Conservation (phyloP, 2,888 invertebrate genomes). For the Thereva nobilitata region DNA sequence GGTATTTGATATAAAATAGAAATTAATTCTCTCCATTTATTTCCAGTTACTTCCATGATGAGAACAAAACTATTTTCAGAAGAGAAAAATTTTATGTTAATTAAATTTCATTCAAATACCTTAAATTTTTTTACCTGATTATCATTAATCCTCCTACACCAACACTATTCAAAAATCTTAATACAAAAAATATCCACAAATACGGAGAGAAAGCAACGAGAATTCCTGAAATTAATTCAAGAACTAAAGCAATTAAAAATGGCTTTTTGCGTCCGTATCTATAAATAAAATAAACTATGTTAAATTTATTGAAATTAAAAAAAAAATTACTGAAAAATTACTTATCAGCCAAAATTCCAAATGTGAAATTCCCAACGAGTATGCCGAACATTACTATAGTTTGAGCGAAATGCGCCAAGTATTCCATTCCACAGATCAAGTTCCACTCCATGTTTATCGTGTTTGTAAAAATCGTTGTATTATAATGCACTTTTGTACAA, state of each 20-base stretch:
- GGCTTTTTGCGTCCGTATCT: conserved; percentile 78
- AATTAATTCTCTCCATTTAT: conserved; percentile 60
- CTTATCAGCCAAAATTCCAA: conserved; percentile 79
- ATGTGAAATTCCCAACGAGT: conserved; percentile 73
- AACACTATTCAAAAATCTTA: conserved; percentile 72
- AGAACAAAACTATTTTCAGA: conserved; percentile 67
- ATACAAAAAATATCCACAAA: conserved; percentile 66
- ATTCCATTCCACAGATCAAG: conserved; percentile 63
- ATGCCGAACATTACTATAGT: conserved; percentile 79
- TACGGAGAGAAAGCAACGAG: conserved; percentile 72
- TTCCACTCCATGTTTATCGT: too few relatives aligned
- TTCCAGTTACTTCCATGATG: conserved; percentile 70
- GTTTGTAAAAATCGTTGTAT: too few relatives aligned
- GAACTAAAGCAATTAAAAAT: conserved; percentile 71
- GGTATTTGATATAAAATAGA: conserved; percentile 71
- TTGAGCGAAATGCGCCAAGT: conserved; percentile 74
- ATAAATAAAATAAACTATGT: conserved; percentile 45
- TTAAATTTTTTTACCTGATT: conserved; percentile 58
- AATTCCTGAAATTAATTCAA: conserved; percentile 74
- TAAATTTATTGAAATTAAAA: too few relatives aligned
- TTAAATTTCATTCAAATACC: not conserved
- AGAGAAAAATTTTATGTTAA: not conserved
- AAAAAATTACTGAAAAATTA: conserved; percentile 52
- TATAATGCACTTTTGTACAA: too few relatives aligned
- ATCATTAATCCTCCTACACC: conserved; percentile 83